Evolutionary conservation across 92 coral and sea anemone genomes (phyloP).

Genomic region (Virgularia gustaviana): DNA sequence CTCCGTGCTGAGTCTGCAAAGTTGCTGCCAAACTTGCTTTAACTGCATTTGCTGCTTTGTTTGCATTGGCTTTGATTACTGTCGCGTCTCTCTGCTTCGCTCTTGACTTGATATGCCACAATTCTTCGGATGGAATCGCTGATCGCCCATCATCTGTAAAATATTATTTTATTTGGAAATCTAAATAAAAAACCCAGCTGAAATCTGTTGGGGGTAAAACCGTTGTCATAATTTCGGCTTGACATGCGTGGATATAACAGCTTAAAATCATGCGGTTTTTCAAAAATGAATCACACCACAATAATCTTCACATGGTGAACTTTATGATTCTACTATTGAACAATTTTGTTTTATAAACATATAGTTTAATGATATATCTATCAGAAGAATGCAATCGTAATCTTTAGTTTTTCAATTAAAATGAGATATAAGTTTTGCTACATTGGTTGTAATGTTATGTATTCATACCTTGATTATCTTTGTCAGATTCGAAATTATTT

Average conservation of each 20-base stretch:
- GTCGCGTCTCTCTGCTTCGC: conserved; percentile 8
- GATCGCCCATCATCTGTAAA: conserved; percentile 17
- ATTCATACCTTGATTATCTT: not conserved
- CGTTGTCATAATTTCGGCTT: not conserved
- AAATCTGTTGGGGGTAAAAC: too few species aligned
- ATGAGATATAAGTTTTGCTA: not conserved
- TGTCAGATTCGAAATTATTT: not conserved
- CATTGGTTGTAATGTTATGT: not conserved
- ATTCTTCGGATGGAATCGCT: conserved; percentile 9
- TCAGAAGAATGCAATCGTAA: too few species aligned
- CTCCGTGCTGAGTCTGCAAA: conserved; percentile 25
- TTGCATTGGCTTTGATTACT: conserved; percentile 5
- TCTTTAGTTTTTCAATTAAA: too few species aligned
- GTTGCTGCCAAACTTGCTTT: conserved; percentile 5
- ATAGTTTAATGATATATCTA: too few species aligned
- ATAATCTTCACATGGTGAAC: not conserved
- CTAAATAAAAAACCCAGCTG: too few species aligned
- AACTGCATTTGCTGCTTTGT: conserved; percentile 31
- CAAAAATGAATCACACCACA: not conserved
- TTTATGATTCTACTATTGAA: too few species aligned
- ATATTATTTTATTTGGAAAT: too few species aligned
- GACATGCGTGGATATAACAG: too few species aligned
- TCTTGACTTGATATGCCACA: not conserved
- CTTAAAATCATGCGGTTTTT: not conserved
- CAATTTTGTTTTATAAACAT: too few species aligned